These are phyloP conservation scores for Periophthalmus modestus DNA, from an alignment of 2,113 vertebrate genomes.

Conservation along the genomic window DNA sequence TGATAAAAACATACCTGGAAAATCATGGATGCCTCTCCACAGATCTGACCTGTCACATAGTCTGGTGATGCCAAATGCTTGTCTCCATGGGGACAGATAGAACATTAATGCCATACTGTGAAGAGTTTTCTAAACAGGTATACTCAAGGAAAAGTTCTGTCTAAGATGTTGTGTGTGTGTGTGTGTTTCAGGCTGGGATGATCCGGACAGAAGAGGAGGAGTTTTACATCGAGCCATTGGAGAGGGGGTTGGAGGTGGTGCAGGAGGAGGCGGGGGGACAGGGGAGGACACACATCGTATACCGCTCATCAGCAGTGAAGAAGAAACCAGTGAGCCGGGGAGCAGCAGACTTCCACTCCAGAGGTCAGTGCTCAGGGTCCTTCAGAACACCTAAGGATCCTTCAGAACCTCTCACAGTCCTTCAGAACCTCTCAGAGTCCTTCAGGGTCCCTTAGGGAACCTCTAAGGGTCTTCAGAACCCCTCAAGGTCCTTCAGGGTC, in stretches of 20 bases:
- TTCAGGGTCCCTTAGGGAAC: neutral
- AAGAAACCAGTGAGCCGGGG: conserved; percentile 59
- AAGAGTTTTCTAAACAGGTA: neutral
- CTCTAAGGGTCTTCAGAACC: too few species aligned
- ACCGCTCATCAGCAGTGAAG: conserved; percentile 86
- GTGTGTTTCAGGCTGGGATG: conserved; percentile 87
- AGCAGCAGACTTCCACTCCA: conserved; percentile 70
- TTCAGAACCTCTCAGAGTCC: neutral
- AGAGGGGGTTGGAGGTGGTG: conserved; percentile 77
- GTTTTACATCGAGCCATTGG: conserved; percentile 96
- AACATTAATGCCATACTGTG: too few species aligned
- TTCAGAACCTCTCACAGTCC: too few species aligned
- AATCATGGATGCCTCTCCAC: too few species aligned
- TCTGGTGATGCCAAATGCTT: too few species aligned
- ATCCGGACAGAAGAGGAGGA: conserved; percentile 94
- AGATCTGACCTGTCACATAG: too few species aligned
- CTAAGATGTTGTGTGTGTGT: neutral
- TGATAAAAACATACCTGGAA: too few species aligned
- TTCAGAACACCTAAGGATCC: too few species aligned
- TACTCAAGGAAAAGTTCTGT: neutral
- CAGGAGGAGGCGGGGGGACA: conserved; percentile 77
- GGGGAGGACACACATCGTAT: conserved; percentile 90
- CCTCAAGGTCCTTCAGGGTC: neutral
- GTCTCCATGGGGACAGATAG: too few species aligned
- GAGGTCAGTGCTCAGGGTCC: conserved; percentile 81